Percentiles rank a stretch among this genome's conserved stretches.
phyloP scores from a whole-genome alignment of 2,797 vertebrate species.

The Apogon hyalosoma region DNA sequence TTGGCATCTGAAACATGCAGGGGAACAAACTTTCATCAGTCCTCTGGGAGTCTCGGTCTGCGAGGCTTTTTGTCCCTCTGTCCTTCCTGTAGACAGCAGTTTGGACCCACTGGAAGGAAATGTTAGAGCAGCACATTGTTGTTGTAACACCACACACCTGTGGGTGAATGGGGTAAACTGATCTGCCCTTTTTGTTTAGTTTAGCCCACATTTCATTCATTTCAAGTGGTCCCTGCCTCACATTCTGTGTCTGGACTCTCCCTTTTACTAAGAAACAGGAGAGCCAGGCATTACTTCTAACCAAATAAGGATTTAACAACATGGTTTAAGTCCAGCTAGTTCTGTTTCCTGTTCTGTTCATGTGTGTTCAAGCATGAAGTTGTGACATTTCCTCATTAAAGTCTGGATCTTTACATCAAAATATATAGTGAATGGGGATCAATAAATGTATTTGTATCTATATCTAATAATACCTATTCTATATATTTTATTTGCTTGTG shows the following conservation, averaged over 20 bases:
- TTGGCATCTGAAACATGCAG: constrained; percentile 53
- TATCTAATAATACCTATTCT: too few relatives aligned
- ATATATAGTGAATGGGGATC: too few relatives aligned
- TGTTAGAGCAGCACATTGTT: constrained; percentile 58
- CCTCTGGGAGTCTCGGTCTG: constrained; percentile 43
- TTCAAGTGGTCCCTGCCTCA: constrained; percentile 29
- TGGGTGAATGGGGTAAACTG: constrained; percentile 61
- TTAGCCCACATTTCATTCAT: constrained; percentile 58
- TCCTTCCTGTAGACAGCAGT: constrained; percentile 46
- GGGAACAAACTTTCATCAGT: constrained; percentile 34
- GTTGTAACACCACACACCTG: constrained; percentile 66
- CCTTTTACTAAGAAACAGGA: constrained; percentile 21
- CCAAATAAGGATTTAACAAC: constrained; percentile 5
- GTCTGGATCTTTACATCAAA: too few relatives aligned
- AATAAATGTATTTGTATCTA: too few relatives aligned
- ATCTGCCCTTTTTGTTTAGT: constrained; percentile 61
- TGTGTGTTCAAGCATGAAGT: too few relatives aligned
- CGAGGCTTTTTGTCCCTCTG: constrained; percentile 42
- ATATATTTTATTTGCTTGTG: too few relatives aligned
- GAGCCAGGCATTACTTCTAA: neutral
- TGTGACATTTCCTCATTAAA: too few relatives aligned
- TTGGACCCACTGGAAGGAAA: constrained; percentile 49
- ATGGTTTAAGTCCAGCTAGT: neutral
- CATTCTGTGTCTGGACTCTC: constrained; percentile 11
- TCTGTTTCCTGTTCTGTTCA: neutral